Base-by-base conservation (phyloP, 2,888 invertebrate genomes). In the Parnassius apollo region DNA sequence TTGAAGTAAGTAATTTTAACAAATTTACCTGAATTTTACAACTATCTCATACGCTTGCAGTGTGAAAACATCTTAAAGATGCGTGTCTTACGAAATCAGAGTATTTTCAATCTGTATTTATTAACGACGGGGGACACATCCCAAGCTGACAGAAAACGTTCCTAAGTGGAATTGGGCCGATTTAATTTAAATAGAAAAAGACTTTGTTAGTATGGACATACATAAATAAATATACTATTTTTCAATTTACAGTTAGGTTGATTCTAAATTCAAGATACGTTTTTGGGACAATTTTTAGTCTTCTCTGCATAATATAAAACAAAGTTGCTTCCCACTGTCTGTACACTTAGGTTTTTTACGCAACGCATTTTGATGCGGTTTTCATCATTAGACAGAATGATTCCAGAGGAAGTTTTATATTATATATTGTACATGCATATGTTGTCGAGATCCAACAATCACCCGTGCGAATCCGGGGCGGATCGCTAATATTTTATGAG, bases 111-210 rank as follows among this genome's bases (percentile, higher is more conserved):
- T 71, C 66, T 65, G 65, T 67, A 67, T 69, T 71, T 71, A 71
- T 71, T 69, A 68, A 69, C 71, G 66, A 57, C 71, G 61, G 54
- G 71, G 71, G 71, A 71, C 65, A 65, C 64, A 65, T 71, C 57
- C 49, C 52, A 42, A 49, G 52, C 53, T 49, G 45, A 35, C 42
- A 50, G 57, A 53, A 53, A 44, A 13, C 10, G 42, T 53, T 48
- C 57, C 52, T 52, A 62, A 58, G 53, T 62, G 53, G 53, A 42
- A 42, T 42, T 12, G 49, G 25, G 42, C 25, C 49, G 57, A 57
- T 57, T 57, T 44, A 52, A 48, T 57, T 62, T 62, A 57, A 52
- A 12, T 13, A 57, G 53, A 51, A 42, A 48, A 53, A 35, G 44
- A 13, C n/a, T 48, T 48, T 54, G 48, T 61, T 61, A 10, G n/a